phyloP scores from a whole-genome alignment of 2,797 vertebrate species.

The Poeciliopsis gracilis region DNA sequence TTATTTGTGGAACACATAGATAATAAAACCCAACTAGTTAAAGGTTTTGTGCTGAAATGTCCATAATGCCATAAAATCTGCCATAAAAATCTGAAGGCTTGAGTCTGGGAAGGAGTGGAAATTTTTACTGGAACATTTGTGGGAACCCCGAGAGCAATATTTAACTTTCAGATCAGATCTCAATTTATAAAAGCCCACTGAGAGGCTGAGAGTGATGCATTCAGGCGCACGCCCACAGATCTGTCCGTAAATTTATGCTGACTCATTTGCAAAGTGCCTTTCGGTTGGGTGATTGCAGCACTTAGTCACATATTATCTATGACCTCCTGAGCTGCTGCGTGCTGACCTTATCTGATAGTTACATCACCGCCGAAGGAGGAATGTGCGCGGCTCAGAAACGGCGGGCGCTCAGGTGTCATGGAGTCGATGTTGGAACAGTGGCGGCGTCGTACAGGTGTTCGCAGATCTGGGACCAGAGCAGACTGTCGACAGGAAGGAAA shows the following conservation, averaged over 20 bases:
- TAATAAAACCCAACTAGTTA: background rate
- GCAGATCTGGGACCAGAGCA: conserved; percentile 44
- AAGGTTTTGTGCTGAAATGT: background rate
- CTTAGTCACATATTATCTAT: conserved; percentile 76
- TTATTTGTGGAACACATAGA: background rate
- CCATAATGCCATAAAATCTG: background rate
- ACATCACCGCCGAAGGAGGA: conserved; percentile 71
- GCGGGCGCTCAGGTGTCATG: conserved; percentile 41
- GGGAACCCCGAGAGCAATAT: conserved; percentile 12
- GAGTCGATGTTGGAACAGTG: conserved; percentile 35
- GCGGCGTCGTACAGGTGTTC: conserved; percentile 49
- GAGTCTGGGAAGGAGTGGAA: background rate
- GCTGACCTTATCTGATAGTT: conserved; percentile 72
- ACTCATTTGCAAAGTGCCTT: conserved; percentile 66
- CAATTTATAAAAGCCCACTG: conserved; percentile 20
- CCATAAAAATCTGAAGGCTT: background rate
- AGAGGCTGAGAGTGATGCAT: conserved; percentile 18
- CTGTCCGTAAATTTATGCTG: conserved; percentile 58
- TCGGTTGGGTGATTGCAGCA: conserved; percentile 63
- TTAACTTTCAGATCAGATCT: conserved; percentile 34
- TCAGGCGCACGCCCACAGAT: conserved; percentile 23
- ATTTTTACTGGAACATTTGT: background rate
- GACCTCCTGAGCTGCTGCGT: conserved; percentile 50
- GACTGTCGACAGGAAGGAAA: conserved; percentile 33
- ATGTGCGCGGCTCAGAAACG: conserved; percentile 58